Evolutionary conservation across 2,113 vertebrate species (phyloP).

Genomic region (Mastomys coucha): DNA sequence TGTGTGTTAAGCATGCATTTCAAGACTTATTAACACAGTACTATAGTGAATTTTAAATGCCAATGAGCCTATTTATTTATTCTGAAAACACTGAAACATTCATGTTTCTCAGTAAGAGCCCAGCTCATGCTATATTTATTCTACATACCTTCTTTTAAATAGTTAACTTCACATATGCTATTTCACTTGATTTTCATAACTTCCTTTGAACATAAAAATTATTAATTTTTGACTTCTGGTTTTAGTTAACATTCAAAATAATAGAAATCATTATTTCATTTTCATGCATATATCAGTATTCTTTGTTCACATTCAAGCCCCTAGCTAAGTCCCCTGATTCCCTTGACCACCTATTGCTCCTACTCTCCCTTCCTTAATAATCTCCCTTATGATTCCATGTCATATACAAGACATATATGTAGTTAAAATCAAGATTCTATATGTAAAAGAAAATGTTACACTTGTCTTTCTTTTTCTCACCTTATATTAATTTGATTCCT

Average conservation of each 20-base stretch:
- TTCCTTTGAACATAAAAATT: background rate
- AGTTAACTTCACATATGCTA: background rate
- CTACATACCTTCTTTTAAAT: slow-evolving; percentile 1
- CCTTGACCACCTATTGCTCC: background rate
- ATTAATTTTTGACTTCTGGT: background rate
- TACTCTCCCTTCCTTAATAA: background rate
- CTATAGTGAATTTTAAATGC: background rate
- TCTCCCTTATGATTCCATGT: background rate
- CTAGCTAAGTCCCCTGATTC: background rate
- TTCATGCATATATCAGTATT: background rate
- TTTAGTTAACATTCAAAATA: background rate
- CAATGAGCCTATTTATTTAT: background rate
- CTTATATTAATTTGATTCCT: background rate
- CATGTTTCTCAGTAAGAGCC: background rate
- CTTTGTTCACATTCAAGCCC: background rate
- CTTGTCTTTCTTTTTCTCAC: background rate
- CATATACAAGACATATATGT: background rate
- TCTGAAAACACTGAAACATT: background rate
- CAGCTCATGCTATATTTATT: background rate
- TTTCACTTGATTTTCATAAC: slow-evolving; percentile 43
- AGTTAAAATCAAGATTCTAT: background rate
- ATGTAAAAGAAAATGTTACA: background rate
- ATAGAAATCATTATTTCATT: background rate
- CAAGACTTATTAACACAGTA: slow-evolving; percentile 8
- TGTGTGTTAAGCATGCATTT: slow-evolving; percentile 9